Conservation (phyloP, 2,113 vertebrate genomes). For the Leucopsar rothschildi region DNA sequence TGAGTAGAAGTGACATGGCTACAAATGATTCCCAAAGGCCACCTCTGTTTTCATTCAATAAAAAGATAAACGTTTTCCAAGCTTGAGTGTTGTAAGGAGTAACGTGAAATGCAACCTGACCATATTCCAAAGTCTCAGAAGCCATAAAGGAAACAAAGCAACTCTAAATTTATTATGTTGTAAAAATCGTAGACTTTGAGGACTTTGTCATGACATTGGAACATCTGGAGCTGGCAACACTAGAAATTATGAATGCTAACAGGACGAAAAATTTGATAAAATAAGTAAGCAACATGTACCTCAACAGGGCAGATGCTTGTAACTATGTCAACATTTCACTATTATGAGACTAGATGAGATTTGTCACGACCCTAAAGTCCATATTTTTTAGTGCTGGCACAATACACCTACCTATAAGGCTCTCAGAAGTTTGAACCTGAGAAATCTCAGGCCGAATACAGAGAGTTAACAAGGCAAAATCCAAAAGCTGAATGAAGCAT, state of each 20-base stretch:
- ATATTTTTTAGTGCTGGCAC: background rate
- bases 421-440: background rate
- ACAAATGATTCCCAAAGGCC: background rate
- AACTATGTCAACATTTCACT: background rate
- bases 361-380: background rate
- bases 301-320: background rate
- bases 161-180: background rate
- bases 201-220: background rate
- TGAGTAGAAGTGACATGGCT: background rate
- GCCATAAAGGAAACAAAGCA: background rate
- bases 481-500: background rate
- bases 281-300: background rate
- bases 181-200: background rate
- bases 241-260: background rate
- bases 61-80: background rate
- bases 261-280: constrained; percentile 1
- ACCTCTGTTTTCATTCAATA: background rate
- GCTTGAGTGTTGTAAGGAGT: background rate
- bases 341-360: background rate
- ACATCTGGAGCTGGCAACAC: background rate
- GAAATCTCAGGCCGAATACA: background rate
- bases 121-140: background rate
- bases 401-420: background rate
- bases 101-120: background rate
- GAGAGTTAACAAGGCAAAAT: background rate